phyloP scores from a whole-genome alignment of 2,888 invertebrate species.

The Cantharis rufa region DNA sequence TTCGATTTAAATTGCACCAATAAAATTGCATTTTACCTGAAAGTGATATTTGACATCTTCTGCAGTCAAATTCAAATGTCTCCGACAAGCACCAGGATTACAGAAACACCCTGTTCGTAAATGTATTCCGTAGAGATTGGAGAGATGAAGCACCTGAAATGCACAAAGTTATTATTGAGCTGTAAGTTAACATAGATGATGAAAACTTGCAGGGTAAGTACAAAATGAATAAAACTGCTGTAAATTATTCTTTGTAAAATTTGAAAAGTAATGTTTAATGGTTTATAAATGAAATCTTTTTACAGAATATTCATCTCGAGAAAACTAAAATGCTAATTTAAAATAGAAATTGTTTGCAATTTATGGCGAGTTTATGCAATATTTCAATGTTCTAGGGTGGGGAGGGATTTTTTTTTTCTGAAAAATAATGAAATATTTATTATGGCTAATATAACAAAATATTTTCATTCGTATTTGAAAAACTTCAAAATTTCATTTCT shows the following conservation, averaged over 20 bases:
- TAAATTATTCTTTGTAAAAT: background rate
- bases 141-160: slow-evolving; percentile 82
- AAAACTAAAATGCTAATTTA: too few species aligned
- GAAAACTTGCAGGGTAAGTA: background rate
- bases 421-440: too few species aligned
- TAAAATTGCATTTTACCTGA: slow-evolving; percentile 57
- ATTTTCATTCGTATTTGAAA: too few species aligned
- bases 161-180: slow-evolving; percentile 2
- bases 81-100: slow-evolving; percentile 93
- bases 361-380: too few species aligned
- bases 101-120: slow-evolving; percentile 95
- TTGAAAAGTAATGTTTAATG: background rate
- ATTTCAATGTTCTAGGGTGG: too few species aligned
- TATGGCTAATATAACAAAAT: too few species aligned
- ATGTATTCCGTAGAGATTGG: slow-evolving; percentile 82
- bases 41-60: slow-evolving; percentile 76
- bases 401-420: too few species aligned
- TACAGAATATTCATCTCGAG: background rate
- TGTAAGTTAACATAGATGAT: background rate
- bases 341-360: too few species aligned
- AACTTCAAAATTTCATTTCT: too few species aligned
- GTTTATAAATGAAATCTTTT: background rate
- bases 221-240: background rate
- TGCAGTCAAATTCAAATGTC: slow-evolving; percentile 71
- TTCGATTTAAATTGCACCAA: background rate